Percentiles rank a stretch among this genome's conserved stretches.
Conservation (phyloP, 1,140 invertebrate genomes). For the Pectinophora gossypiella region DNA sequence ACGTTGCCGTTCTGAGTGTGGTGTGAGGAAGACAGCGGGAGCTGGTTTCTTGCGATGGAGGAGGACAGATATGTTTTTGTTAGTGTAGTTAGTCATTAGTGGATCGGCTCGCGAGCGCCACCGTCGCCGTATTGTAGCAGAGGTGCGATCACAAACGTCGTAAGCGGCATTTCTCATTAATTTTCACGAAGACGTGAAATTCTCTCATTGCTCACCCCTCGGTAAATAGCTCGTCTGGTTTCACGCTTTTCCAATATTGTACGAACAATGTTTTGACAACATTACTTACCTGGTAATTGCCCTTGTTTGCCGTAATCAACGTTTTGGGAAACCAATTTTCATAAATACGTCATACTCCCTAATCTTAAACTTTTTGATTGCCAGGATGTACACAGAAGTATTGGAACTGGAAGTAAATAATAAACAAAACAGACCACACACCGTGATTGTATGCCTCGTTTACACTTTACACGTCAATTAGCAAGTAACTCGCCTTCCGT, state of each 20-base stretch:
- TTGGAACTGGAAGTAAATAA: no score
- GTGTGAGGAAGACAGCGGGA: conserved; percentile 40
- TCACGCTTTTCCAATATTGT: conserved; percentile 18
- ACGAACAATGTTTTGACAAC: background rate
- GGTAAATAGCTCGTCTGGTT: conserved; percentile 54
- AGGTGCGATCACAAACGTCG: conserved; percentile 54
- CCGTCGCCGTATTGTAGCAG: conserved; percentile 55
- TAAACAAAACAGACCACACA: no score
- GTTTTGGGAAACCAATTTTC: no score
- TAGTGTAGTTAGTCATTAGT: conserved; percentile 56
- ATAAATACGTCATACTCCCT: no score
- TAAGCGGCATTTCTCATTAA: conserved; percentile 66
- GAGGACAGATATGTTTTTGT: conserved; percentile 52
- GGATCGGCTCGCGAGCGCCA: conserved; percentile 39
- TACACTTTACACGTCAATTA: background rate
- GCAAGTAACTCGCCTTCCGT: background rate
- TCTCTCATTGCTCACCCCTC: conserved; percentile 47
- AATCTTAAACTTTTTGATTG: no score
- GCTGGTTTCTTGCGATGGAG: conserved; percentile 24
- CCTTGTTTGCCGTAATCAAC: background rate
- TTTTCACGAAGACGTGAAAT: conserved; percentile 68
- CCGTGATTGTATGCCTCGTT: no score
- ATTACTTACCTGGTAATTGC: background rate
- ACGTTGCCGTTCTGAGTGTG: conserved; percentile 61
- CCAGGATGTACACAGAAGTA: no score